Conservation (phyloP, 2,888 invertebrate genomes). For the Odontothrips loti region DNA sequence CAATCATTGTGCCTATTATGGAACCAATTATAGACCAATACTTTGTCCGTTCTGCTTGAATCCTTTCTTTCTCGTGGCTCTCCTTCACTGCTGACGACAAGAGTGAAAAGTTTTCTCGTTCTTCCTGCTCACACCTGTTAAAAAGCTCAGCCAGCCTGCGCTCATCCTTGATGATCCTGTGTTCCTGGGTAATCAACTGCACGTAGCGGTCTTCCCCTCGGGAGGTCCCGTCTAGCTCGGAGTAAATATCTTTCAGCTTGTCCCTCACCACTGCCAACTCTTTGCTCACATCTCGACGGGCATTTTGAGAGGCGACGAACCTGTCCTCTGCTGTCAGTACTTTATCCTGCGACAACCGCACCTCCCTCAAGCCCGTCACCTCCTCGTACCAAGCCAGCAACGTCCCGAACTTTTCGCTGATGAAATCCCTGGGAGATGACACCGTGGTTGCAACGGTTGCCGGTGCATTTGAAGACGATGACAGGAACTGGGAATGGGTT, state of each 20-base stretch:
- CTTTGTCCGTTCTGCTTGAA: conserved; percentile 76
- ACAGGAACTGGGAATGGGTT: not conserved
- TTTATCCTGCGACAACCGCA: conserved; percentile 66
- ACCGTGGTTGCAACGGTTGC: not conserved
- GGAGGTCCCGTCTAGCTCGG: conserved; percentile 69
- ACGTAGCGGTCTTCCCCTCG: conserved; percentile 65
- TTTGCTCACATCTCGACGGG: conserved; percentile 58
- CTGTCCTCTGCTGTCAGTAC: conserved; percentile 66
- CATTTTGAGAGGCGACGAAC: conserved; percentile 62
- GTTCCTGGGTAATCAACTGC: conserved; percentile 56
- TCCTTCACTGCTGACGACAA: conserved; percentile 68
- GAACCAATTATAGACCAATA: conserved; percentile 77
- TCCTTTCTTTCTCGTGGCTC: conserved; percentile 77
- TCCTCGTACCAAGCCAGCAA: conserved; percentile 59
- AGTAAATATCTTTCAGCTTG: conserved; percentile 64
- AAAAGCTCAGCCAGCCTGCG: conserved; percentile 54
- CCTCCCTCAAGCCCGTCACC: conserved; percentile 72
- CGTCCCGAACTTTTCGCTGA: not conserved
- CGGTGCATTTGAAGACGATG: not conserved
- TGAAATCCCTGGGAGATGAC: not conserved
- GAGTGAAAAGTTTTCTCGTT: conserved; percentile 67
- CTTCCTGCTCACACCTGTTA: conserved; percentile 63
- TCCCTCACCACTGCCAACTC: conserved; percentile 59
- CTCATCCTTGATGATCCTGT: conserved; percentile 52
- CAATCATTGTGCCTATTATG: conserved; percentile 60